These are phyloP conservation scores for Bhutanitis thaidina DNA, from an alignment of 2,888 invertebrate genomes.

Conservation along the genomic window DNA sequence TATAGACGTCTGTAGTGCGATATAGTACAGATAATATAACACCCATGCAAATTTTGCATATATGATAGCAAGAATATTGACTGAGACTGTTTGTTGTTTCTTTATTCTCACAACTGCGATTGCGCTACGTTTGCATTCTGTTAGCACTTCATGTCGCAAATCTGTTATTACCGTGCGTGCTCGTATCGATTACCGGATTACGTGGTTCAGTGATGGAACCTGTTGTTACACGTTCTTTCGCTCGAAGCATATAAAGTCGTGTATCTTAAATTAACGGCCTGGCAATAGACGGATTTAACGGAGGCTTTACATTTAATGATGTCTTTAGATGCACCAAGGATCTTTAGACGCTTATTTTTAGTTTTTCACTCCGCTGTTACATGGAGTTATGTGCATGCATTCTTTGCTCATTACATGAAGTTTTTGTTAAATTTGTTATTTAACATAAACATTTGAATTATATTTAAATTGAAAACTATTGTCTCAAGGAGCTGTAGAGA, in stretches of 20 bases:
- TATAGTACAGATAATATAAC: too few species aligned
- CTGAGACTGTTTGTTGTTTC: not conserved
- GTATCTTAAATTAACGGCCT: not conserved
- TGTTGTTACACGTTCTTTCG: conserved; percentile 10
- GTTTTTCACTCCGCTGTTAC: not conserved
- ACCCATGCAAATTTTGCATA: too few species aligned
- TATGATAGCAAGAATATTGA: not conserved
- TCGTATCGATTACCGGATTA: conserved; percentile 49
- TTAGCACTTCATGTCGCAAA: not conserved
- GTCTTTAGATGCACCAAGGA: not conserved
- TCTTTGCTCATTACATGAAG: too few species aligned
- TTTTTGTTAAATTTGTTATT: too few species aligned
- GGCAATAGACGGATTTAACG: not conserved
- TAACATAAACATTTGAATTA: too few species aligned
- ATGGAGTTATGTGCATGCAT: too few species aligned
- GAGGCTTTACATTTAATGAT: not conserved
- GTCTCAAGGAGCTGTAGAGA: too few species aligned
- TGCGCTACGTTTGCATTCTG: not conserved
- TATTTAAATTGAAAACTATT: too few species aligned
- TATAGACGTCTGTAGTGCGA: conserved; percentile 22
- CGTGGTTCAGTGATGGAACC: conserved; percentile 33
- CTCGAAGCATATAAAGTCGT: not conserved
- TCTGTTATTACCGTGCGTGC: conserved; percentile 27
- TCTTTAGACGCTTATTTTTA: not conserved
- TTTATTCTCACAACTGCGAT: not conserved